Base-by-base conservation (phyloP, 2,113 vertebrate species). In the Oreochromis tanganicae region DNA sequence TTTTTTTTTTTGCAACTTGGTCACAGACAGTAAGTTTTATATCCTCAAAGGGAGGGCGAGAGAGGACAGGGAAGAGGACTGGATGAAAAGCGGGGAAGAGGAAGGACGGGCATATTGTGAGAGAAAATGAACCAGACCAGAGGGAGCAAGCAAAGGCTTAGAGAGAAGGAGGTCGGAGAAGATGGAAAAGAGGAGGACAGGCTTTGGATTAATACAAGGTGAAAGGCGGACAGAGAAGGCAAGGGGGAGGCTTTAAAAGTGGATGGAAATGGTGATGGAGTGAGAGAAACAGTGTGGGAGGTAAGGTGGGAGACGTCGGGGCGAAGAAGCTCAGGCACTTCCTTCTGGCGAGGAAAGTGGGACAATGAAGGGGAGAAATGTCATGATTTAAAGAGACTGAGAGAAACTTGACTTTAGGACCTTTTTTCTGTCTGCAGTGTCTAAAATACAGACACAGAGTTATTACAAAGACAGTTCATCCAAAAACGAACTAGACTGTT, bases 11-110 rank as follows among this genome's bases (percentile, higher is more conserved):
- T 85, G 50, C 48, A n/a, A 80, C 85, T 71, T 56, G 21, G 84
- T 83, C 83, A 46, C 82, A 68, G 52, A 81, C 66, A 24, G 59
- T 83, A 59, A 92, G 83, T 86, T 92, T 91, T 89, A 93, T 88
- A 66, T 85, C 71, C 88, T 82, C 92, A 75, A 50, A 93, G 92
- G 89, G 88, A 93, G 80, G 68, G 38, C 1, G 36, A 90, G 50
- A 80, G 85, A 88, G 87, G 86, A 93, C 68, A 12, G 38, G 79
- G 38, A 34, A 84, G 55, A 83, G 21, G 21, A 16, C 24, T 43
- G 78, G 16, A 78, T 56, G 10, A 52, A 52, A 78, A 52, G n/a
- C 48, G 11, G 54, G 24, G 57, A 8, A 52, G 17, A 48, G 11
- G 81, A 50, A 48, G 66, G 38, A 13, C 2, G 5, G 8, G 4